Evolutionary conservation across 2,113 vertebrate species (phyloP).

Genomic region (Tragelaphus buxtoni): DNA sequence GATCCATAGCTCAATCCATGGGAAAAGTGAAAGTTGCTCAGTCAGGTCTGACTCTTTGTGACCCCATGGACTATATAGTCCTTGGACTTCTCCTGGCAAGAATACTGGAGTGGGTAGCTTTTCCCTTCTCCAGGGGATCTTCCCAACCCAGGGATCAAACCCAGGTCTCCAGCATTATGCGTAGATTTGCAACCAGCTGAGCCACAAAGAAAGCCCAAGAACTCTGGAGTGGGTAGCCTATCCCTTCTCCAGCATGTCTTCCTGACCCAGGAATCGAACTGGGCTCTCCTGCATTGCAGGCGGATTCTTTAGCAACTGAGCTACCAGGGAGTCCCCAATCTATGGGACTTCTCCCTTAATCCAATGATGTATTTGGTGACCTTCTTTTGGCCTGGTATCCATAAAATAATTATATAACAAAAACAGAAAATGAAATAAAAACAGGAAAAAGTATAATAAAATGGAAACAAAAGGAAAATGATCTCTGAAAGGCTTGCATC

Average conservation of each 20-base stretch:
- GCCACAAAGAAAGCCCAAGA: not conserved
- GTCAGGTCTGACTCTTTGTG: not conserved
- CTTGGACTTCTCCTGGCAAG: not conserved
- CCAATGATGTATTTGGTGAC: not conserved
- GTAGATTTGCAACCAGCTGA: not conserved
- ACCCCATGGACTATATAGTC: not conserved
- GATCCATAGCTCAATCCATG: not conserved
- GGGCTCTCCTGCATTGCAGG: not conserved
- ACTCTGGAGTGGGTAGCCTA: not conserved
- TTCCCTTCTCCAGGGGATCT: not conserved
- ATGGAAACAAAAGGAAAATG: not conserved
- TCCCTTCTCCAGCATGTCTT: not conserved
- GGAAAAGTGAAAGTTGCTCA: not conserved
- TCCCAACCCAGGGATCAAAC: not conserved
- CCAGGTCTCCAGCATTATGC: not conserved
- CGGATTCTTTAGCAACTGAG: rapidly evolving
- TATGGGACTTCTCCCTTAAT: not conserved
- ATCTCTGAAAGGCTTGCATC: not conserved
- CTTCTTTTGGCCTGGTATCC: not conserved
- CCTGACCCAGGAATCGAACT: rapidly evolving
- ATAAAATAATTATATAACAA: not conserved
- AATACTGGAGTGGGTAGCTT: not conserved
- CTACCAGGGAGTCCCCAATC: not conserved
- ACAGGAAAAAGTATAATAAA: not conserved
- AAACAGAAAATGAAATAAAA: not conserved